These are phyloP conservation scores for Malaclemys terrapin DNA, from an alignment of 2,113 vertebrate genomes.

Conservation along the genomic window DNA sequence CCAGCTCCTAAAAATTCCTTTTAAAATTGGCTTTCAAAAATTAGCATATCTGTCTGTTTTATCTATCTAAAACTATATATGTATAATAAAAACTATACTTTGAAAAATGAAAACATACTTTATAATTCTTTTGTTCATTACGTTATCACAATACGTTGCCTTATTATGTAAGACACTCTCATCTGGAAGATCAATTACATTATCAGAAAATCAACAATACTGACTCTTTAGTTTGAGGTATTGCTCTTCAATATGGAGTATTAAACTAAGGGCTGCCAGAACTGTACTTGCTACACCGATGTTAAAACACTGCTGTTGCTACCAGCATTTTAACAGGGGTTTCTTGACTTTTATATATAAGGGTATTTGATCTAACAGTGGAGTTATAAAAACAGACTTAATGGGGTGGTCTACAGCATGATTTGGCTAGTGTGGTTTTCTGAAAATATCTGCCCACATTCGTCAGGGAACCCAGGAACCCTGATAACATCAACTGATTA, in stretches of 20 bases:
- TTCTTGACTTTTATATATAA: background rate
- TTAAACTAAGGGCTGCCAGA: background rate
- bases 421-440: slow-evolving; percentile 34
- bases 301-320: background rate
- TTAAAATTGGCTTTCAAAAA: slow-evolving; percentile 17
- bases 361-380: slow-evolving; percentile 31
- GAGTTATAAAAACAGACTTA: slow-evolving; percentile 5
- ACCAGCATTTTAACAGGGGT: rapidly evolving
- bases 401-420: background rate
- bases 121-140: background rate
- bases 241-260: background rate
- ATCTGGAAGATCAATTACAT: background rate
- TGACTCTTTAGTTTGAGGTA: background rate
- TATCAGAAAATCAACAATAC: background rate
- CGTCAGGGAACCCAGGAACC: slow-evolving; percentile 31
- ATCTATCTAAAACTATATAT: background rate
- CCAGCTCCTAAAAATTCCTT: slow-evolving; percentile 13
- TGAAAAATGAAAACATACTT: background rate
- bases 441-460: slow-evolving; percentile 59
- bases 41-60: background rate
- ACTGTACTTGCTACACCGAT: background rate
- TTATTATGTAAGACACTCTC: background rate
- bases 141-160: background rate
- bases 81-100: background rate
- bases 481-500: slow-evolving; percentile 55